phyloP scores from a whole-genome alignment of 2,797 vertebrate genomes.

The Microchirus variegatus region DNA sequence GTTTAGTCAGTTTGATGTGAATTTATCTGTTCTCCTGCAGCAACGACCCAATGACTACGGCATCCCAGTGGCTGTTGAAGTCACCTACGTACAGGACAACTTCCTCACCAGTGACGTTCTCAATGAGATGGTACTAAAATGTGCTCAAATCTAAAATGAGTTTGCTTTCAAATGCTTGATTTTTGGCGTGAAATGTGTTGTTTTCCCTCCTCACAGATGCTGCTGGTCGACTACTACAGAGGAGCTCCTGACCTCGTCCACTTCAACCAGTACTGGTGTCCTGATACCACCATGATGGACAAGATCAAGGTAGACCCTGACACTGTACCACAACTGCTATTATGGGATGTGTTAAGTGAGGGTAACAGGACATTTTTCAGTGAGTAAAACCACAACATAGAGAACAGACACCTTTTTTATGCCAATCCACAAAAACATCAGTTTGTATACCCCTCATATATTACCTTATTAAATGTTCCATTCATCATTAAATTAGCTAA shows the following conservation, averaged over 20 bases:
- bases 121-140: conserved; percentile 94
- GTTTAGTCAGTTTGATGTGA: background rate
- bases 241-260: conserved; percentile 90
- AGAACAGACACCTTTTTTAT: no score
- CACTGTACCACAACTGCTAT: no score
- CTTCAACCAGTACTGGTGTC: conserved; percentile 92
- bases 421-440: no score
- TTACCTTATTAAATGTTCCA: no score
- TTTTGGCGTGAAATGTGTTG: background rate
- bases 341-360: no score
- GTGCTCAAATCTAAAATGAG: background rate
- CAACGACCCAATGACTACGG: conserved; percentile 96
- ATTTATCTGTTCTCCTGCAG: conserved; percentile 66
- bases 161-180: background rate
- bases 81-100: conserved; percentile 94
- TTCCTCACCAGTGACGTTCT: conserved; percentile 95
- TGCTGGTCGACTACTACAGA: conserved; percentile 93
- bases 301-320: conserved; percentile 89
- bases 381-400: background rate
- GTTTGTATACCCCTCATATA: no score
- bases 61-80: conserved; percentile 95
- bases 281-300: conserved; percentile 91
- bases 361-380: no score
- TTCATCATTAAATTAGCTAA: no score
- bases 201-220: conserved; percentile 79